Evolutionary conservation across 1,140 invertebrate genomes (phyloP).

Genomic region (Drosophila ananassae): DNA sequence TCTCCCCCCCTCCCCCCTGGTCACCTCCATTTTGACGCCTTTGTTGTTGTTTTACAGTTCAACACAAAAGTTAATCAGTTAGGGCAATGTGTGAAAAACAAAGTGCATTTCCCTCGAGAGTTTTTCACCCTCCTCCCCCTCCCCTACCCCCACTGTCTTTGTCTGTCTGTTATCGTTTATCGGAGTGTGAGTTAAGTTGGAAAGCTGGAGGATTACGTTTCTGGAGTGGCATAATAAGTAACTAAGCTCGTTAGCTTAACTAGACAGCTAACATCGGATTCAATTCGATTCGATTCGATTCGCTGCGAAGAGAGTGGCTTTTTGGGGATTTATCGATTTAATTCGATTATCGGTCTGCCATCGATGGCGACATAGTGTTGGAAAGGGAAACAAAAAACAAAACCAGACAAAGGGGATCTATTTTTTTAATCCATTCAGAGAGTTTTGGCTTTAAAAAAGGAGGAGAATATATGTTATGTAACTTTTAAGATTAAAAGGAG

Average conservation of each 20-base stretch:
- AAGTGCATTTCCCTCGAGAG: conserved; percentile 69
- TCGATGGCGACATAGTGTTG: background rate
- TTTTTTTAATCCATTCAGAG: background rate
- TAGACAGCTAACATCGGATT: conserved; percentile 1
- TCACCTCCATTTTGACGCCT: conserved; percentile 15
- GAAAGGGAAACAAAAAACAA: background rate
- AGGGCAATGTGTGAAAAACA: conserved; percentile 82
- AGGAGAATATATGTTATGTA: too few species aligned
- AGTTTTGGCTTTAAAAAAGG: too few species aligned
- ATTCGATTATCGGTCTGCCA: background rate
- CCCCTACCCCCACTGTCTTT: background rate
- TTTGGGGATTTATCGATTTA: background rate
- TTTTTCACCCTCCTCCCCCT: background rate
- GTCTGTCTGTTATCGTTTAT: background rate
- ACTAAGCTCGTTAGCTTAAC: conserved; percentile 6
- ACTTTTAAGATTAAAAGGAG: too few species aligned
- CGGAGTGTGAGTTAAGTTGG: background rate
- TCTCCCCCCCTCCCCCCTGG: background rate
- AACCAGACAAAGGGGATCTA: background rate
- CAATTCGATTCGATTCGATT: background rate
- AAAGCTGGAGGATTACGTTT: conserved; percentile 1
- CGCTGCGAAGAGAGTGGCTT: background rate
- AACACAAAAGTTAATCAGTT: conserved; percentile 82
- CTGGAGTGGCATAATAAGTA: conserved; percentile 4
- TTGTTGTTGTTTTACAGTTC: conserved; percentile 68